Conservation (phyloP, 2,113 vertebrate species). For the Eclectus roratus region DNA sequence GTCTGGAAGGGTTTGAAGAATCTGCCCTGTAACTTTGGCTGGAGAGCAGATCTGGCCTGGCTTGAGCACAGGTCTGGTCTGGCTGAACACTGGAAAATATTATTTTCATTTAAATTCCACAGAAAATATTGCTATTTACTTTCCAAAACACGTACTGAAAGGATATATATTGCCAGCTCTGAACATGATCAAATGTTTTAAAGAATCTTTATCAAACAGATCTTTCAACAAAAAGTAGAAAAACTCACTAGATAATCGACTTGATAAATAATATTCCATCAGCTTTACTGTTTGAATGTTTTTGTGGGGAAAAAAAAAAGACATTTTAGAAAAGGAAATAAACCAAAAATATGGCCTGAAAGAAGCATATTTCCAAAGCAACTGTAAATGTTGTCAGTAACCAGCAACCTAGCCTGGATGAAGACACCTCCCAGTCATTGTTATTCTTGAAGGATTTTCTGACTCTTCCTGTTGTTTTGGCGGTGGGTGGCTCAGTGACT, state of each 20-base stretch:
- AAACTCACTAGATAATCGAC: not conserved
- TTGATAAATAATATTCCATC: not conserved
- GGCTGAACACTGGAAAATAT: not conserved
- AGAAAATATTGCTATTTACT: not conserved
- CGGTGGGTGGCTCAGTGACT: not conserved
- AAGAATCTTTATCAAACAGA: not conserved
- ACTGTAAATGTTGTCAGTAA: not conserved
- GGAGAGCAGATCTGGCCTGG: not conserved
- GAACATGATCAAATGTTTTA: not conserved
- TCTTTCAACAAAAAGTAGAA: not conserved
- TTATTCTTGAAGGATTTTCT: constrained; percentile 29
- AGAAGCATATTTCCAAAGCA: not conserved
- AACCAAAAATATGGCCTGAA: not conserved
- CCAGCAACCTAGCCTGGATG: not conserved
- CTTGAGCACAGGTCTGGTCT: not conserved
- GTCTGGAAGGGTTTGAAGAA: not conserved
- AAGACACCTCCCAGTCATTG: not conserved
- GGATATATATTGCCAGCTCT: not conserved
- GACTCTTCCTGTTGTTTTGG: constrained; percentile 51
- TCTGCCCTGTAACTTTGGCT: not conserved
- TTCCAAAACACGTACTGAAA: not conserved
- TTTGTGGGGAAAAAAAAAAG: not conserved
- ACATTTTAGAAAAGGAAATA: not conserved
- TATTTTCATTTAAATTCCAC: not conserved
- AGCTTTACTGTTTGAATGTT: not conserved